A percentile compares a stretch with the other conserved stretches of the same genome.
phyloP scores from a whole-genome alignment of 2,797 vertebrate genomes.

The Oryzias dopingdopingensis region DNA sequence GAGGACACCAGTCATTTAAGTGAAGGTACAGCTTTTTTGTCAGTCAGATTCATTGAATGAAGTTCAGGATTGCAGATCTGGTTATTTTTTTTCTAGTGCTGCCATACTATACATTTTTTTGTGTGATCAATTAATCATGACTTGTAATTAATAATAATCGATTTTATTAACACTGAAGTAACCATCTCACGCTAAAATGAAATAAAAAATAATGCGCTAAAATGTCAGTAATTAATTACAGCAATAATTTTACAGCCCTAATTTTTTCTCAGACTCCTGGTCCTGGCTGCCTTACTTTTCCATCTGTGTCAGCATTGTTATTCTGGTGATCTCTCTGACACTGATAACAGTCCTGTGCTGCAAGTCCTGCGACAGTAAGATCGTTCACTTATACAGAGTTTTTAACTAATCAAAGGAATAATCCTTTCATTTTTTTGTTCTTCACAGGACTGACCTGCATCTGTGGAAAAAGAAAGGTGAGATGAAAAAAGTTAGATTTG shows the following conservation, averaged over 20 bases:
- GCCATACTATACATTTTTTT: too few species aligned
- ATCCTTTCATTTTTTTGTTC: not conserved
- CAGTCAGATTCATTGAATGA: too few species aligned
- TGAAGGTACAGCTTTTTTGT: slow-evolving; percentile 10
- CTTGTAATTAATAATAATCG: too few species aligned
- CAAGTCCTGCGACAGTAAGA: slow-evolving; percentile 40
- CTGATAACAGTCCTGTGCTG: slow-evolving; percentile 7
- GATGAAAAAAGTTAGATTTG: not conserved
- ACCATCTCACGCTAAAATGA: too few species aligned
- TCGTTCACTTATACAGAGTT: rapidly evolving
- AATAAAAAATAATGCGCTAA: too few species aligned
- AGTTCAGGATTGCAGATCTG: too few species aligned
- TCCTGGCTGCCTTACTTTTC: slow-evolving; percentile 34
- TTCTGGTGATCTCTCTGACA: slow-evolving; percentile 29
- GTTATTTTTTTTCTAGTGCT: too few species aligned
- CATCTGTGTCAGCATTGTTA: slow-evolving; percentile 29
- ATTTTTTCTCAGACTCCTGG: rapidly evolving
- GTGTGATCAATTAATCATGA: too few species aligned
- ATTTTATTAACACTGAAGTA: too few species aligned
- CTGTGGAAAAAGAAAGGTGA: slow-evolving; percentile 32
- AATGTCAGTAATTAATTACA: not conserved
- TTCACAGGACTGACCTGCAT: slow-evolving; percentile 20
- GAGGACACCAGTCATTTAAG: not conserved
- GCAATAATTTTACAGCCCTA: rapidly evolving
- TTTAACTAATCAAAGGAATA: not conserved